A percentile compares a stretch with the other conserved stretches of the same genome.
phyloP scores from a whole-genome alignment of 2,888 invertebrate genomes.

The Apeira syringaria region DNA sequence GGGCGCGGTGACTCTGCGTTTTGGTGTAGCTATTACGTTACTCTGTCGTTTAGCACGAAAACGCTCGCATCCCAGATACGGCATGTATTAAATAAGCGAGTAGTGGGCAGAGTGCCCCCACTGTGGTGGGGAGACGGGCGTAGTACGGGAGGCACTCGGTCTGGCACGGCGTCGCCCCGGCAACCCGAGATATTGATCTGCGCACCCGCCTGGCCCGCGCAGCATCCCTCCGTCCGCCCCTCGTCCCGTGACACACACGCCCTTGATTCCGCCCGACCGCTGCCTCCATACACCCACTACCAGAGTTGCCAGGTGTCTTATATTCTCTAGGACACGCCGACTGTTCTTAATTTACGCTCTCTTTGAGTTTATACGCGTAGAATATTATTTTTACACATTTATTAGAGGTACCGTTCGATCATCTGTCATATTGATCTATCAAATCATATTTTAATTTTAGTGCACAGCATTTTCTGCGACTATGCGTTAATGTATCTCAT shows the following conservation, averaged over 20 bases:
- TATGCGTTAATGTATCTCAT: no score
- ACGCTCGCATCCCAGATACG: constrained; percentile 75
- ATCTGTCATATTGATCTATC: no score
- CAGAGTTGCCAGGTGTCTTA: constrained; percentile 6
- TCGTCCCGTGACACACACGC: constrained; percentile 42
- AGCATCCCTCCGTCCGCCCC: constrained; percentile 70
- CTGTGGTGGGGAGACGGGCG: constrained; percentile 54
- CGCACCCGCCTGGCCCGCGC: constrained; percentile 61
- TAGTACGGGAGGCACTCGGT: constrained; percentile 86
- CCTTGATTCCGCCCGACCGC: constrained; percentile 66
- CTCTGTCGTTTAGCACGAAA: constrained; percentile 76
- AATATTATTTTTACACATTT: no score
- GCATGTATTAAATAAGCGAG: constrained; percentile 80
- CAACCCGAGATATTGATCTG: constrained; percentile 82
- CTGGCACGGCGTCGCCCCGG: constrained; percentile 85
- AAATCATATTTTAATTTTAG: no score
- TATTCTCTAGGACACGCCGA: constrained; percentile 1
- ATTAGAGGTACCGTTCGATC: no score
- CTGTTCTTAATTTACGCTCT: background rate
- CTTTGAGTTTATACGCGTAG: no score
- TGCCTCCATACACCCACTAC: constrained; percentile 38
- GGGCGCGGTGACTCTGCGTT: constrained; percentile 51
- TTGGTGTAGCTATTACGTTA: constrained; percentile 55
- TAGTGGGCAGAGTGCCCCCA: constrained; percentile 59
- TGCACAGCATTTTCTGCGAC: no score